These are phyloP conservation scores for Pterocles burchelli DNA, from an alignment of 2,113 vertebrate species.

Conservation along the genomic window DNA sequence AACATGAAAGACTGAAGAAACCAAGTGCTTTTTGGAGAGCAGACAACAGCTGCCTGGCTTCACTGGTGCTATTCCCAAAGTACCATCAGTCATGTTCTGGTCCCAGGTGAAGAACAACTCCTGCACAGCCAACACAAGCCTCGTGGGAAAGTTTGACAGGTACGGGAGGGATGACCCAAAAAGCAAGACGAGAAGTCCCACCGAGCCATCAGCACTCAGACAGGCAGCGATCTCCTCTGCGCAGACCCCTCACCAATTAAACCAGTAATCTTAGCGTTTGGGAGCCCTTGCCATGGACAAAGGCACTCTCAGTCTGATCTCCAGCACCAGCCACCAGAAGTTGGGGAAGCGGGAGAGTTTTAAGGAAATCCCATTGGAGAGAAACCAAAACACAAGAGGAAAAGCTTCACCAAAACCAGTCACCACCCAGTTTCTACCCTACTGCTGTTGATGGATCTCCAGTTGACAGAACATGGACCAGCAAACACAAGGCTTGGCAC, in stretches of 20 bases:
- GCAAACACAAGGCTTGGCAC: neutral
- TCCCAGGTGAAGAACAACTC: neutral
- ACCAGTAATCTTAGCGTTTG: neutral
- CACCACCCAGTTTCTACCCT: neutral
- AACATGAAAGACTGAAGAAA: neutral
- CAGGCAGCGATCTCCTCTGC: neutral
- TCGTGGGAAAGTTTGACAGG: neutral
- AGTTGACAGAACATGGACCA: neutral
- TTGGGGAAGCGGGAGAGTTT: neutral
- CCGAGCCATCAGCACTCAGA: neutral
- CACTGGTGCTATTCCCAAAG: neutral
- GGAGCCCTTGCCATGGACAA: neutral
- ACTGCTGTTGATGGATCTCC: neutral
- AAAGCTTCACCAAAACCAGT: neutral
- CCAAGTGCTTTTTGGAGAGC: neutral
- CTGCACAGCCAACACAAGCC: neutral
- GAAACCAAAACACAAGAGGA: neutral
- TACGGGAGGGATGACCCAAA: accelerated
- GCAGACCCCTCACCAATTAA: neutral
- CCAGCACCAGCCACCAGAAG: neutral
- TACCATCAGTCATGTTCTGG: accelerated
- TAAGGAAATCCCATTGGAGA: neutral
- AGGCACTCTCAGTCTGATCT: neutral
- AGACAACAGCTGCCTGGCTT: neutral
- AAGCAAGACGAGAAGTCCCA: neutral